Percentiles rank a stretch among this genome's conserved stretches.
Evolutionary conservation across 23 tunicate species (phyloP).

Genomic region (Botrylloides violaceus): DNA sequence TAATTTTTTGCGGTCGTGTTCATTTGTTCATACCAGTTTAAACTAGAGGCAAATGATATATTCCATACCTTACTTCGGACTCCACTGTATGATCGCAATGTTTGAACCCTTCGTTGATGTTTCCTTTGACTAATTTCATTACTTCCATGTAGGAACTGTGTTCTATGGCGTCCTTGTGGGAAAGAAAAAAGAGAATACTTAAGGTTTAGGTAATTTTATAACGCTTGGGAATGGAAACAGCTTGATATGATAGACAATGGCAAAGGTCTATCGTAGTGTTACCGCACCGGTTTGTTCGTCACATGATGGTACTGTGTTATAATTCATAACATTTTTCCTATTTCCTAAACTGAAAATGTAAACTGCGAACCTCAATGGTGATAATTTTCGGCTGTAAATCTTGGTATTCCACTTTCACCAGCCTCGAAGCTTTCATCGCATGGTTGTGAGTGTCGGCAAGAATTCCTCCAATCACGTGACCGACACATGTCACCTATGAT

Average conservation of each 20-base stretch:
- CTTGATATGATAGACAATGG: too few relatives aligned
- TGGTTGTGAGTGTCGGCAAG: slow-evolving; percentile 75
- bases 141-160: slow-evolving; percentile 1
- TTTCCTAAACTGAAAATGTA: too few relatives aligned
- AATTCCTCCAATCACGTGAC: slow-evolving; percentile 85
- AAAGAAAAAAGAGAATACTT: too few relatives aligned
- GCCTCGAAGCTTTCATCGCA: slow-evolving; percentile 63
- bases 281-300: neutral
- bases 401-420: slow-evolving; percentile 72
- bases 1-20: neutral
- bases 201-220: too few relatives aligned
- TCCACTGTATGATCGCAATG: slow-evolving; percentile 17
- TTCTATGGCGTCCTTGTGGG: slow-evolving; percentile 50
- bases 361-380: slow-evolving; percentile 73
- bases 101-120: slow-evolving; percentile 15
- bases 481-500: slow-evolving; percentile 68
- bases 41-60: neutral
- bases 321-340: too few relatives aligned
- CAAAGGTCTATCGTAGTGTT: neutral
- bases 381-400: slow-evolving; percentile 50
- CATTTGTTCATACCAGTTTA: neutral
- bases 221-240: too few relatives aligned
- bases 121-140: slow-evolving; percentile 7
- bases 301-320: too few relatives aligned
- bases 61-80: slow-evolving; percentile 1